These are phyloP conservation scores for Anthopleura sola DNA, from an alignment of 64 coral and sea anemone genomes.

Conservation along the genomic window DNA sequence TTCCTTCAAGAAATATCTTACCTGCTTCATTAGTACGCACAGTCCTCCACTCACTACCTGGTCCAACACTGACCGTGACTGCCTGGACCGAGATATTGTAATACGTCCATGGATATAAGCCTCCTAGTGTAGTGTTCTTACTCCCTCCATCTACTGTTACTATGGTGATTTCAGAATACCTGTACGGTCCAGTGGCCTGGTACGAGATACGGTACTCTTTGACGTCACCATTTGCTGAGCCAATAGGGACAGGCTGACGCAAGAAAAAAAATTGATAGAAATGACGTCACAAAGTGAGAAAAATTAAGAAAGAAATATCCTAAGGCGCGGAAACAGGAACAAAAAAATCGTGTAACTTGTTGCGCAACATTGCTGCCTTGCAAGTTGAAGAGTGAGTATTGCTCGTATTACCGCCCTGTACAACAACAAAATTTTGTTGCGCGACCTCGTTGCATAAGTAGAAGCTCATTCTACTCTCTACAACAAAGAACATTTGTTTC, in stretches of 20 bases:
- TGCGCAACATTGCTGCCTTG: too few species aligned
- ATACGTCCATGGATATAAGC: slow-evolving; percentile 48
- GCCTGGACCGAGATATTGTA: slow-evolving; percentile 75
- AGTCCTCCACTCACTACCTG: slow-evolving; percentile 43
- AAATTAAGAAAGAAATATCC: too few species aligned
- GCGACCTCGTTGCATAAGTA: too few species aligned
- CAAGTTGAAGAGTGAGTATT: too few species aligned
- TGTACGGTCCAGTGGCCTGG: slow-evolving; percentile 40
- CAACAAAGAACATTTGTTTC: too few species aligned
- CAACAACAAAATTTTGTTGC: too few species aligned
- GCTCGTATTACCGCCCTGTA: too few species aligned
- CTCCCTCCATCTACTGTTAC: neutral
- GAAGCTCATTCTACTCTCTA: too few species aligned
- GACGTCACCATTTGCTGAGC: slow-evolving; percentile 65
- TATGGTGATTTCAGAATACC: slow-evolving; percentile 20
- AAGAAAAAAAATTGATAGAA: neutral
- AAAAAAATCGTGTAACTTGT: too few species aligned
- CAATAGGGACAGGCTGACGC: slow-evolving; percentile 52
- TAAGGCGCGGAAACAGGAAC: too few species aligned
- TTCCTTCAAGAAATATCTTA: slow-evolving; percentile 3
- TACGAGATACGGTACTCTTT: slow-evolving; percentile 46
- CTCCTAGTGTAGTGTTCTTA: slow-evolving; percentile 41
- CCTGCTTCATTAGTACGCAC: slow-evolving; percentile 61
- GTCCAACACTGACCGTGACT: slow-evolving; percentile 58
- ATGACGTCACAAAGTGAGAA: too few species aligned